A percentile compares a stretch with the other conserved stretches of the same genome.
Evolutionary conservation across 1,140 invertebrate genomes (phyloP).

Genomic region (Brachionus koreanus): DNA sequence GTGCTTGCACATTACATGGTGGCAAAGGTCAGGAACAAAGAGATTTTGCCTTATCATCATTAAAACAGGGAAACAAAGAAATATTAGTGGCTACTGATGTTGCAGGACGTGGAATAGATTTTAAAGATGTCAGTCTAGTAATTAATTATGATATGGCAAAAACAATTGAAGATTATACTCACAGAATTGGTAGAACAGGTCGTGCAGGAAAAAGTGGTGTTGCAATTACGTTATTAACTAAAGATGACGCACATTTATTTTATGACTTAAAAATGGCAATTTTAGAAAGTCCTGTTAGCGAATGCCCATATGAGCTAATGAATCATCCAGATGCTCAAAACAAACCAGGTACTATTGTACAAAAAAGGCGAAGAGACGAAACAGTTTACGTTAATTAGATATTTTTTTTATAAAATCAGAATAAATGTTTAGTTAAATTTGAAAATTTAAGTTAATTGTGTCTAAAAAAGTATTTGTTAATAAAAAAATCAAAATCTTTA

Average conservation of each 20-base stretch:
- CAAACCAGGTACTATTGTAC: constrained; percentile 88
- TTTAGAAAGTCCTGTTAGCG: constrained; percentile 81
- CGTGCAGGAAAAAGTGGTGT: constrained; percentile 94
- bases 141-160: constrained; percentile 99
- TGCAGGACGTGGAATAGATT: constrained; percentile 98
- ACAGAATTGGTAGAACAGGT: constrained; percentile 97
- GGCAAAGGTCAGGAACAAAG: constrained; percentile 99
- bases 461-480: no score
- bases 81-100: constrained; percentile 99
- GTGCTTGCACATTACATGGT: constrained; percentile 59
- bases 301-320: constrained; percentile 89
- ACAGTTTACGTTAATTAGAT: constrained; percentile 56
- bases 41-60: constrained; percentile 90
- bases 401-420: no score
- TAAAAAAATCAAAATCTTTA: no score
- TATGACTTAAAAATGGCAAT: constrained; percentile 94
- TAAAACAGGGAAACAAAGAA: constrained; percentile 87
- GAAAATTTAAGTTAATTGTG: no score
- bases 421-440: no score
- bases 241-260: constrained; percentile 89
- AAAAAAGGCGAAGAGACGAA: constrained; percentile 85
- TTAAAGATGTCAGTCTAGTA: constrained; percentile 96
- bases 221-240: constrained; percentile 91
- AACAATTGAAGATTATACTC: constrained; percentile 96
- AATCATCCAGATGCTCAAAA: constrained; percentile 98